Evolutionary conservation across 2,888 invertebrate species (phyloP).

Genomic region (Ariolimax columbianus): DNA sequence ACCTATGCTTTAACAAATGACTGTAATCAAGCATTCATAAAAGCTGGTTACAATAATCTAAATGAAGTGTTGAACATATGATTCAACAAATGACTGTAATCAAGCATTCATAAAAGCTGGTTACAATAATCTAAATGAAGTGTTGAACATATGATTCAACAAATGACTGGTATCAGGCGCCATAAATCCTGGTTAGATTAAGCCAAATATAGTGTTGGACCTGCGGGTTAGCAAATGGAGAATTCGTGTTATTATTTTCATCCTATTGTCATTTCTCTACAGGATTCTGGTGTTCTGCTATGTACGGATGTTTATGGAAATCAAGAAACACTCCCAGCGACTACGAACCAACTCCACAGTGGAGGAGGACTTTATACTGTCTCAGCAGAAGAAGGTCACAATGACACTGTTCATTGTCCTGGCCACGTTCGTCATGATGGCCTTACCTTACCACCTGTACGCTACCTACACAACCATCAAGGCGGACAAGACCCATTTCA

Average conservation of each 20-base stretch:
- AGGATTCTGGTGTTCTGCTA: constrained; percentile 79
- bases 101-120: no score
- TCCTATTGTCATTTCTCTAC: constrained; percentile 64
- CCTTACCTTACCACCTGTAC: constrained; percentile 78
- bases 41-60: no score
- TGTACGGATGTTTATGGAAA: constrained; percentile 77
- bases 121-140: no score
- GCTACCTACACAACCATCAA: constrained; percentile 72
- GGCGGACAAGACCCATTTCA: constrained; percentile 71
- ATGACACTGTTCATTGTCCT: constrained; percentile 79
- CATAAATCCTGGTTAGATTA: no score
- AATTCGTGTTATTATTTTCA: not conserved
- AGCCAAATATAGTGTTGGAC: no score
- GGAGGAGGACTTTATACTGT: constrained; percentile 75
- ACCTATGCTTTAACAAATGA: no score
- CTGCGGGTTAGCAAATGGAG: not conserved
- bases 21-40: no score
- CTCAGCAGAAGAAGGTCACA: constrained; percentile 79
- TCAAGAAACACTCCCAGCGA: constrained; percentile 76
- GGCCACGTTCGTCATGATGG: constrained; percentile 78
- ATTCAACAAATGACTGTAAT: no score
- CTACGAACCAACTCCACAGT: constrained; percentile 76
- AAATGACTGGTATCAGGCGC: no score
- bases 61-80: no score
- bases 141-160: no score